These are phyloP conservation scores for Drosophila phalerata DNA, from an alignment of 2,888 invertebrate genomes.

Conservation along the genomic window DNA sequence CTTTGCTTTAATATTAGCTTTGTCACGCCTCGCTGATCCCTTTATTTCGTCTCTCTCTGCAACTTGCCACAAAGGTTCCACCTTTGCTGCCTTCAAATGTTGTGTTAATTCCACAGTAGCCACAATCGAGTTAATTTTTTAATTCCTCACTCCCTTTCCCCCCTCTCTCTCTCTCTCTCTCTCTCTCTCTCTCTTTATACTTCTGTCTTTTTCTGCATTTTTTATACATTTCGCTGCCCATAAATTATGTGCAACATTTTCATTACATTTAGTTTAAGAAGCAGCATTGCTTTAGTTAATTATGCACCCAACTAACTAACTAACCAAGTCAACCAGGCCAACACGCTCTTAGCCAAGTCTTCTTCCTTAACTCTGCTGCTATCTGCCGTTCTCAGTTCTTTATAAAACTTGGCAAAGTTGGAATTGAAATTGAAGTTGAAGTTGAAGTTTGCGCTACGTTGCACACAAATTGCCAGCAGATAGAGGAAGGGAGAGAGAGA, in stretches of 20 bases:
- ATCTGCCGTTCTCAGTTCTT: slow-evolving; percentile 15
- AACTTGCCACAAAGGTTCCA: neutral
- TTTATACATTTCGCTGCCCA: slow-evolving; percentile 25
- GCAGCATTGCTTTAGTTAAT: slow-evolving; percentile 41
- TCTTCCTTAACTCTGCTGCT: slow-evolving; percentile 5
- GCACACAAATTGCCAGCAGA: slow-evolving; percentile 63
- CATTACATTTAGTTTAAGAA: slow-evolving; percentile 66
- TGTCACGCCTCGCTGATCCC: slow-evolving; percentile 67
- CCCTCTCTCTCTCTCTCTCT: neutral
- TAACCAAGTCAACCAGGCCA: slow-evolving; percentile 10
- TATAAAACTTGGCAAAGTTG: slow-evolving; percentile 8
- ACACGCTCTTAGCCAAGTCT: slow-evolving; percentile 12
- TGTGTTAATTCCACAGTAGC: slow-evolving; percentile 70
- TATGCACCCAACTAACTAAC: slow-evolving; percentile 50
- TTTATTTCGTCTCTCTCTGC: neutral
- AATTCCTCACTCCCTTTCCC: no score
- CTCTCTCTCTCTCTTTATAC: neutral
- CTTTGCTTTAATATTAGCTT: slow-evolving; percentile 78
- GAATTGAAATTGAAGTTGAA: slow-evolving; percentile 45
- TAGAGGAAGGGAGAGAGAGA: neutral
- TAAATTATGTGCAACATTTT: slow-evolving; percentile 82
- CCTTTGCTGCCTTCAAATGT: slow-evolving; percentile 45
- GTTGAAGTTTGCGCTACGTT: slow-evolving; percentile 63
- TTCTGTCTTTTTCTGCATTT: neutral
- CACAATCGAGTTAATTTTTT: slow-evolving; percentile 63